A percentile compares a stretch with the other conserved stretches of the same genome.
These are phyloP conservation scores for Eupithecia subumbrata DNA, from an alignment of 2,888 invertebrate species.

Conservation along the genomic window DNA sequence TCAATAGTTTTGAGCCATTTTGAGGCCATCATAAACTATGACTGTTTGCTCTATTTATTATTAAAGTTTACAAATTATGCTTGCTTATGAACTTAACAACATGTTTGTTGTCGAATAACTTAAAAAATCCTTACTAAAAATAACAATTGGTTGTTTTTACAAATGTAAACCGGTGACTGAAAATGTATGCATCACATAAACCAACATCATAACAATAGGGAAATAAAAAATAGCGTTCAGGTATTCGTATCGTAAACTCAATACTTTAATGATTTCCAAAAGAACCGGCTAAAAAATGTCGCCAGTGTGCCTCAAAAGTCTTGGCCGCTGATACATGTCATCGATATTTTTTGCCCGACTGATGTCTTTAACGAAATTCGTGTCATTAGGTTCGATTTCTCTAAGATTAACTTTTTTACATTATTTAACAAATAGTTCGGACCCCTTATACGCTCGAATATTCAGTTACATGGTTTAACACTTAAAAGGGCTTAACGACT, in stretches of 20 bases:
- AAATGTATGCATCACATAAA: neutral
- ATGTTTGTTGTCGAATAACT: neutral
- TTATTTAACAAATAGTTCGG: conserved; percentile 83
- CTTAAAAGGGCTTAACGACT: conserved; percentile 84
- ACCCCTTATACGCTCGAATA: conserved; percentile 81
- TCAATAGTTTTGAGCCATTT: neutral
- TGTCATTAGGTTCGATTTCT: conserved; percentile 82
- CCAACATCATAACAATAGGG: conserved; percentile 2
- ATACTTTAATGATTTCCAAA: conserved; percentile 78
- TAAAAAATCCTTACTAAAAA: neutral
- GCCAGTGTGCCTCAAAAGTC: conserved; percentile 62
- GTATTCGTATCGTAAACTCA: conserved; percentile 75
- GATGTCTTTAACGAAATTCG: conserved; percentile 82
- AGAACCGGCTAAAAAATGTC: conserved; percentile 67
- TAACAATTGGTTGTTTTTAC: neutral
- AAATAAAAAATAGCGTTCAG: conserved; percentile 39
- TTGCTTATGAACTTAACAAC: no score
- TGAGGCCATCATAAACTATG: neutral
- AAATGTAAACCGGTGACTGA: neutral
- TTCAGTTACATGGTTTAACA: conserved; percentile 85
- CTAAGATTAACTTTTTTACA: conserved; percentile 81
- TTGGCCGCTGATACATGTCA: conserved; percentile 72
- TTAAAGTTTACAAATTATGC: neutral
- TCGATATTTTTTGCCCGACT: conserved; percentile 78
- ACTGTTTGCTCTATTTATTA: neutral